A percentile compares a stretch with the other conserved stretches of the same genome.
Evolutionary conservation across 2,797 vertebrate genomes (phyloP).

Genomic region (Antennarius maculatus): DNA sequence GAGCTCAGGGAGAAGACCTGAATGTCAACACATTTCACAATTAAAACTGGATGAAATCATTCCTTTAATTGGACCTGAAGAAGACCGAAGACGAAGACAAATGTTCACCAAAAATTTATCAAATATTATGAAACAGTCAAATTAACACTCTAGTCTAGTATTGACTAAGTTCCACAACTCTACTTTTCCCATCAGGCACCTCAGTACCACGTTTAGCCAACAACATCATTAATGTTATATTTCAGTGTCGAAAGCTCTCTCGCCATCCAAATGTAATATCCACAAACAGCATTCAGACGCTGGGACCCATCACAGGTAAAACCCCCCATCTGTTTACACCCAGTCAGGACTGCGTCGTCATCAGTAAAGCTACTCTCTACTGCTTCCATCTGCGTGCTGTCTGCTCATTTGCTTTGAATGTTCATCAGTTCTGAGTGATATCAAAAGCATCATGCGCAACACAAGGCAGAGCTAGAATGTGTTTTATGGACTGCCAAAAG

Average conservation of each 20-base stretch:
- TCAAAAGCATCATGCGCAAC: constrained; percentile 9
- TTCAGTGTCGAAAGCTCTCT: neutral
- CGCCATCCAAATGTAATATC: neutral
- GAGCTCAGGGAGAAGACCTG: too few species aligned
- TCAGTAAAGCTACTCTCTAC: neutral
- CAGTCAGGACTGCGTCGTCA: neutral
- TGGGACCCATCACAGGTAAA: neutral
- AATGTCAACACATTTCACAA: too few species aligned
- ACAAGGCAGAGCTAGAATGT: constrained; percentile 1
- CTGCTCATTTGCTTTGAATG: constrained; percentile 20
- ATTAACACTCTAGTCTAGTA: neutral
- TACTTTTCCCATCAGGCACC: neutral
- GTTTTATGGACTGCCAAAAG: constrained; percentile 12
- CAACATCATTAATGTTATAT: neutral
- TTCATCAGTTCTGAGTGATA: constrained; percentile 14
- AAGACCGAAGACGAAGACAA: too few species aligned
- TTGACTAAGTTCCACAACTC: neutral
- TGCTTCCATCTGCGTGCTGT: neutral
- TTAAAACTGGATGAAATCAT: too few species aligned
- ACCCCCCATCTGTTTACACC: neutral
- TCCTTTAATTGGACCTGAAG: too few species aligned
- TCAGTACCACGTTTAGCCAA: neutral
- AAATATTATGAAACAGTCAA: too few species aligned
- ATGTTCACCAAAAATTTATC: too few species aligned
- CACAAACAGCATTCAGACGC: neutral